Percentiles rank a stretch among this genome's conserved stretches.
phyloP scores from a whole-genome alignment of 2,888 invertebrate species.

The Drosophila emarginata region DNA sequence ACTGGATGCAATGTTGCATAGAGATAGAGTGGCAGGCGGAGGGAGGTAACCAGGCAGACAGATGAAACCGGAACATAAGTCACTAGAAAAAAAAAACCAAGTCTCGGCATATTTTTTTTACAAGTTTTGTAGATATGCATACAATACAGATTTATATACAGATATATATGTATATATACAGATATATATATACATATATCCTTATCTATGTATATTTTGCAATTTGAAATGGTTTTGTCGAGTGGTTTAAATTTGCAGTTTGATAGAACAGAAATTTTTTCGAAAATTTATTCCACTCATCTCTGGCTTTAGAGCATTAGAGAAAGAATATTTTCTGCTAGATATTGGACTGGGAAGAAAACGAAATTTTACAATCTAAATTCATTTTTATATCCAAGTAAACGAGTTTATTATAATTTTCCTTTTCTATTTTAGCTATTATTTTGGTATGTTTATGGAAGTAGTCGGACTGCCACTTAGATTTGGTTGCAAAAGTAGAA shows the following conservation, averaged over 20 bases:
- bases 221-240: neutral
- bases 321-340: no score
- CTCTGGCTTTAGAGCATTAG: neutral
- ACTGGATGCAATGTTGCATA: neutral
- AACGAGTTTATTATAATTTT: neutral
- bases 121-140: neutral
- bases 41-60: neutral
- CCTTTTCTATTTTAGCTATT: neutral
- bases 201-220: neutral
- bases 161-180: neutral
- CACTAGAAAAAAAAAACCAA: slow-evolving; percentile 4
- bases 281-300: neutral
- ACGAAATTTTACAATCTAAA: neutral
- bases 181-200: neutral
- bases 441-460: neutral
- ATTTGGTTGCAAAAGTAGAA: no score
- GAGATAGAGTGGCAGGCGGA: neutral
- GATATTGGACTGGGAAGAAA: neutral
- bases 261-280: neutral
- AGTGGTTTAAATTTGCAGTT: slow-evolving; percentile 4
- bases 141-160: neutral
- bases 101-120: neutral
- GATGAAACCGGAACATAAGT: slow-evolving; percentile 16
- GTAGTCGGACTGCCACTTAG: neutral
- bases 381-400: neutral